These are phyloP conservation scores for Peromyscus melanophrys DNA, from an alignment of 2,797 vertebrate genomes.

Conservation along the genomic window DNA sequence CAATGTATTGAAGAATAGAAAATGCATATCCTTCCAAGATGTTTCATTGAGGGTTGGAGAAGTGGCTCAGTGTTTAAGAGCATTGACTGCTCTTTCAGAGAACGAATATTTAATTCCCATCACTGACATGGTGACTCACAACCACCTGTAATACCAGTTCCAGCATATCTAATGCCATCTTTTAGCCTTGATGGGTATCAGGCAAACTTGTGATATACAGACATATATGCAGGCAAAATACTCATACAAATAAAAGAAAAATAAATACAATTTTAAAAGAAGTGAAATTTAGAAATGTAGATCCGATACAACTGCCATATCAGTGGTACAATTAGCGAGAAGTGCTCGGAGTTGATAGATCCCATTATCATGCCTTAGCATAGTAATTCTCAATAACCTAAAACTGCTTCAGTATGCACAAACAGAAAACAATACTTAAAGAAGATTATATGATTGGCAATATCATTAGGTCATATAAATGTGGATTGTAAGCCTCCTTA, in stretches of 20 bases:
- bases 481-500: not conserved
- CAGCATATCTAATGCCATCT: not conserved
- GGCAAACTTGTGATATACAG: not conserved
- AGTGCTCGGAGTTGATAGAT: slow-evolving; percentile 62
- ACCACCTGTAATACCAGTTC: not conserved
- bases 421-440: slow-evolving; percentile 69
- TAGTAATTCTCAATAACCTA: not conserved
- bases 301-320: slow-evolving; percentile 85
- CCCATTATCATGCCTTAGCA: slow-evolving; percentile 69
- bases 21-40: slow-evolving; percentile 83
- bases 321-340: slow-evolving; percentile 80
- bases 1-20: slow-evolving; percentile 86
- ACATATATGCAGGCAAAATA: not conserved
- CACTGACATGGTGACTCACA: not conserved
- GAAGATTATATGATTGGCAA: slow-evolving; percentile 61
- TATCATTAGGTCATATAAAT: not conserved
- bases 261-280: not conserved
- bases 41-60: not conserved
- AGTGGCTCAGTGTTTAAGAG: not conserved
- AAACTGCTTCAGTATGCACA: not conserved
- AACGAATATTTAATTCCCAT: not conserved
- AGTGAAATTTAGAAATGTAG: slow-evolving; percentile 83
- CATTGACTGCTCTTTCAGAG: not conserved
- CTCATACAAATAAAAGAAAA: not conserved
- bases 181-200: not conserved